phyloP scores from a whole-genome alignment of 2,888 invertebrate species.

The Hydropsyche betteni region DNA sequence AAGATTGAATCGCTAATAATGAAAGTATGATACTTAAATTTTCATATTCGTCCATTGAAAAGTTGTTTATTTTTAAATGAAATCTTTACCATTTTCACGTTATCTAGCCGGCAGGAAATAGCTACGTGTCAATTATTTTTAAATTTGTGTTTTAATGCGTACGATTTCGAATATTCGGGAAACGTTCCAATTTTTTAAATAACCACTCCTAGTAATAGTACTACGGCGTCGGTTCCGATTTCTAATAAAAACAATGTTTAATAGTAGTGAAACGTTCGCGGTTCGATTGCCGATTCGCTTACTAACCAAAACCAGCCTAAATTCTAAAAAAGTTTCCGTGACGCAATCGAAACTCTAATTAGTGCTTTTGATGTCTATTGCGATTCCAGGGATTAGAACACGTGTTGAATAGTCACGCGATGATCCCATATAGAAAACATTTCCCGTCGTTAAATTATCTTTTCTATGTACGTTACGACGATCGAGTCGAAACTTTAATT shows the following conservation, averaged over 20 bases:
- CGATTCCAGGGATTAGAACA: conserved; percentile 14
- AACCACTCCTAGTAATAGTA: conserved; percentile 27
- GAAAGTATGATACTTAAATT: no score
- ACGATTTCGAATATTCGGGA: conserved; percentile 27
- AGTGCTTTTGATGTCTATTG: neutral
- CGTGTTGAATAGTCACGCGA: conserved; percentile 5
- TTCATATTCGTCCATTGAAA: no score
- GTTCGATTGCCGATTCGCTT: neutral
- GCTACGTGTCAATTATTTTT: conserved; percentile 29
- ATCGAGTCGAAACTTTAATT: no score
- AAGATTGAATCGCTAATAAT: no score
- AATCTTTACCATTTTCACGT: neutral
- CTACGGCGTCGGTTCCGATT: conserved; percentile 9
- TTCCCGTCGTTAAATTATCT: neutral
- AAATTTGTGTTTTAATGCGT: conserved; percentile 25
- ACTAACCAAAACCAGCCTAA: neutral
- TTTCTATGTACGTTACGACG: neutral
- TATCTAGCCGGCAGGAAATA: neutral
- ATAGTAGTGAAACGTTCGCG: neutral
- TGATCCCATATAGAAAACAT: conserved; percentile 8
- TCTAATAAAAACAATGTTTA: neutral
- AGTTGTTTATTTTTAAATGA: no score
- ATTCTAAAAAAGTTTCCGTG: neutral
- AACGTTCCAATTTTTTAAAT: conserved; percentile 27
- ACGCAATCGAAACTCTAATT: conserved; percentile 15